Percentiles rank a stretch among this genome's conserved stretches.
Evolutionary conservation across 2,113 vertebrate species (phyloP).

Genomic region (Nesoenas mayeri): DNA sequence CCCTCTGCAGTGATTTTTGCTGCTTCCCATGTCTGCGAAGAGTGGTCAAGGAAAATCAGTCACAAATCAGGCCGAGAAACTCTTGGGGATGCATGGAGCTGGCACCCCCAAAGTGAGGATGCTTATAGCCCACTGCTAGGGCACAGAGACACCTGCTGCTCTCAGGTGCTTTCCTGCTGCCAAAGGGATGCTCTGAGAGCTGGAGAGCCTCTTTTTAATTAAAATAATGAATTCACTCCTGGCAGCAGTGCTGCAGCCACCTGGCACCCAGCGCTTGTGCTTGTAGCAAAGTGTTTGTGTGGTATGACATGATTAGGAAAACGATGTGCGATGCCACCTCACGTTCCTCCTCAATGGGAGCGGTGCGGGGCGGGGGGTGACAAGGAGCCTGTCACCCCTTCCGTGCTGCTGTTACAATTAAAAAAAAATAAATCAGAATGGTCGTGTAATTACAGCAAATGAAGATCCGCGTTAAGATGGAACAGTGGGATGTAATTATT

Average conservation of each 20-base stretch:
- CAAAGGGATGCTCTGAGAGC: background rate
- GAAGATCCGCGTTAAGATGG: background rate
- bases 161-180: background rate
- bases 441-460: background rate
- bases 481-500: background rate
- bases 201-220: background rate
- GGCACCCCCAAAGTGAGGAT: no score
- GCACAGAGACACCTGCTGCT: background rate
- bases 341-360: background rate
- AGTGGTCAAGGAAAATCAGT: background rate
- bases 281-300: background rate
- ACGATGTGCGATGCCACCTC: background rate
- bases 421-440: background rate
- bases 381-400: background rate
- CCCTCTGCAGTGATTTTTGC: background rate
- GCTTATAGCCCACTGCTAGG: rapidly evolving
- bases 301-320: slow-evolving; percentile 6
- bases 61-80: background rate
- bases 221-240: background rate
- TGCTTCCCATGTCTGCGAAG: background rate
- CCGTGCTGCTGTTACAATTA: background rate
- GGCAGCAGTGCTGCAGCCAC: background rate
- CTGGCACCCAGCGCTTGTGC: slow-evolving; percentile 12
- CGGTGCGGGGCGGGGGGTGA: background rate
- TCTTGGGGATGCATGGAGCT: background rate